Percentiles rank a stretch among this genome's conserved stretches.
phyloP scores from a whole-genome alignment of 2,888 invertebrate species.

The Anarsia innoxiella region DNA sequence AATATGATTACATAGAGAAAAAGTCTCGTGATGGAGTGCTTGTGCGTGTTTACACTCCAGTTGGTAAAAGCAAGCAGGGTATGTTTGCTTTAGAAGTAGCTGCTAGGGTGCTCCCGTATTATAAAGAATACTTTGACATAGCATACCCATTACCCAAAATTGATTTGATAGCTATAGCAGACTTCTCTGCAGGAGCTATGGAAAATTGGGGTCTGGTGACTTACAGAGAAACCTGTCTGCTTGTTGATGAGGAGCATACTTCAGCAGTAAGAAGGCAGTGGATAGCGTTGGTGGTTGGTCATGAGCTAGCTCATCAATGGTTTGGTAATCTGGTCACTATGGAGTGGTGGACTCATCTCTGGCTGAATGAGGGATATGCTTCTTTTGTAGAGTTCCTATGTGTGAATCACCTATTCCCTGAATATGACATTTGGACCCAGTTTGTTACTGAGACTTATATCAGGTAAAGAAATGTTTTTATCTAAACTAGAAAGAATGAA shows the following conservation, averaged over 20 bases:
- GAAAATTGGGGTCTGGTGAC: slow-evolving; percentile 98
- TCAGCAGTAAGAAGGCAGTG: slow-evolving; percentile 88
- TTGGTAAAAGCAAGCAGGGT: slow-evolving; percentile 94
- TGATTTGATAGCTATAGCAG: slow-evolving; percentile 96
- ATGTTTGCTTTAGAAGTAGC: slow-evolving; percentile 94
- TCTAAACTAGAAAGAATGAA: too few species aligned
- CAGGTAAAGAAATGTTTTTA: too few species aligned
- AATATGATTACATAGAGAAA: slow-evolving; percentile 94
- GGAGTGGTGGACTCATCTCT: slow-evolving; percentile 98
- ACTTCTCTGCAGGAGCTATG: slow-evolving; percentile 97
- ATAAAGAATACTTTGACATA: slow-evolving; percentile 95
- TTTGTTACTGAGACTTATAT: slow-evolving; percentile 94
- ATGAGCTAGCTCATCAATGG: slow-evolving; percentile 98
- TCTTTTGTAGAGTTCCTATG: slow-evolving; percentile 97
- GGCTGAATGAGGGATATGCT: slow-evolving; percentile 98
- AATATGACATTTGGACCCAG: slow-evolving; percentile 97
- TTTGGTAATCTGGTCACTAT: slow-evolving; percentile 98
- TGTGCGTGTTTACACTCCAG: slow-evolving; percentile 89
- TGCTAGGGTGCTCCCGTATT: slow-evolving; percentile 93
- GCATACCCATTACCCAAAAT: slow-evolving; percentile 97
- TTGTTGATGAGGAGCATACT: slow-evolving; percentile 93
- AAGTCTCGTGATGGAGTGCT: slow-evolving; percentile 87
- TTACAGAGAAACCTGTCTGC: slow-evolving; percentile 92
- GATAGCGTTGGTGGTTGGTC: slow-evolving; percentile 91
- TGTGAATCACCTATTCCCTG: slow-evolving; percentile 93